These are phyloP conservation scores for Leptopilina myrica DNA, from an alignment of 2,888 invertebrate species.

Conservation along the genomic window DNA sequence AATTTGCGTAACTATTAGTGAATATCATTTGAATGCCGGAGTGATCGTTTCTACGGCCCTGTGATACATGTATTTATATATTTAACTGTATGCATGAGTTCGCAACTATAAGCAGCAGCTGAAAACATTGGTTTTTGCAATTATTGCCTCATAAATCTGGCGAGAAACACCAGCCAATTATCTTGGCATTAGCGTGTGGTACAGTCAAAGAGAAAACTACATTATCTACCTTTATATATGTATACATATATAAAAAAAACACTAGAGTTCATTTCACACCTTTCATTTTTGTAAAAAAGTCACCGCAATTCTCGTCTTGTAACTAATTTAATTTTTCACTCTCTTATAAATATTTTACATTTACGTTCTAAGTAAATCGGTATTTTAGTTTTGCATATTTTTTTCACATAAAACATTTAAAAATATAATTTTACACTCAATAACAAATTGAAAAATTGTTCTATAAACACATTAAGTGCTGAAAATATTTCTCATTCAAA, in stretches of 20 bases:
- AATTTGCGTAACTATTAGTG: constrained; percentile 66
- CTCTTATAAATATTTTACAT: constrained; percentile 45
- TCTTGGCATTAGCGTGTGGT: constrained; percentile 62
- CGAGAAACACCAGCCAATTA: constrained; percentile 64
- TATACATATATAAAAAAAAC: neutral
- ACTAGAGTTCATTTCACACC: constrained; percentile 10
- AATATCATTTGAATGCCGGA: constrained; percentile 59
- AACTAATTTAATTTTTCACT: neutral
- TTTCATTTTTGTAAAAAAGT: constrained; percentile 5
- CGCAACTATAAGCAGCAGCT: constrained; percentile 48
- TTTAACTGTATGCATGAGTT: constrained; percentile 31
- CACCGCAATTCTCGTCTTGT: constrained; percentile 10
- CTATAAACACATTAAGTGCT: too few relatives aligned
- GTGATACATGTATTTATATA: constrained; percentile 11
- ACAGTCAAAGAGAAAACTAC: constrained; percentile 30
- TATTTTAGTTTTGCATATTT: constrained; percentile 11
- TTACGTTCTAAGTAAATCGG: neutral
- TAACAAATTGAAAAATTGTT: too few relatives aligned
- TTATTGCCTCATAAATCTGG: constrained; percentile 66
- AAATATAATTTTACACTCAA: too few relatives aligned
- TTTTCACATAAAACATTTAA: too few relatives aligned
- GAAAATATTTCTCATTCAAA: too few relatives aligned
- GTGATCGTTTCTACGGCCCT: constrained; percentile 18
- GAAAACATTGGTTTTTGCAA: constrained; percentile 65
- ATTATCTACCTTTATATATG: neutral